Percentiles rank a stretch among this genome's conserved stretches.
phyloP scores from a whole-genome alignment of 2,888 invertebrate genomes.

The Polymixis lichenea region DNA sequence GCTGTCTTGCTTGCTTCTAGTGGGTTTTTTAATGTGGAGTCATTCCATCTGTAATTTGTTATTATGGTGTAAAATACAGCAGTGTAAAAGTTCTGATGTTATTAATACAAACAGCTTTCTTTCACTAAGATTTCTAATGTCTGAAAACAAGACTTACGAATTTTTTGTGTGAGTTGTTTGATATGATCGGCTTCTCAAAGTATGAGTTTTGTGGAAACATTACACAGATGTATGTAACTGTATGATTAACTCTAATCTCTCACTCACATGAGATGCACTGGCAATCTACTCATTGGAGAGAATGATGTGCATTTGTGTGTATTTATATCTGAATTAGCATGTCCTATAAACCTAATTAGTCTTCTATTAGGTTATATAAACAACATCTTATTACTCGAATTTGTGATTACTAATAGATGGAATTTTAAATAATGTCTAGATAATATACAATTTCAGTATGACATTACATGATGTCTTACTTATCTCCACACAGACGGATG shows the following conservation, averaged over 20 bases:
- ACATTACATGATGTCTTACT: neutral
- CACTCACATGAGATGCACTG: neutral
- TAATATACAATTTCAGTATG: constrained; percentile 10
- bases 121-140: neutral
- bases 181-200: neutral
- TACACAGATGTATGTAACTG: neutral
- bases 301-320: neutral
- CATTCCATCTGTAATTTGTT: constrained; percentile 91
- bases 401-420: constrained; percentile 14
- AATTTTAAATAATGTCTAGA: constrained; percentile 3
- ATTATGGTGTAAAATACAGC: constrained; percentile 5
- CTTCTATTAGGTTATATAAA: constrained; percentile 22
- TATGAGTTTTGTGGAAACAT: neutral
- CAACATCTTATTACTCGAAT: constrained; percentile 22
- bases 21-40: constrained; percentile 91
- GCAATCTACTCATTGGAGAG: neutral
- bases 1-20: constrained; percentile 92
- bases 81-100: neutral
- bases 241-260: constrained; percentile 2
- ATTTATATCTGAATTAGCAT: constrained; percentile 31
- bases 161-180: neutral
- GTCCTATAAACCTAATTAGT: constrained; percentile 29
- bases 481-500: constrained; percentile 28
- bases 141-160: neutral
- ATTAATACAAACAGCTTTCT: constrained; percentile 36